Evolutionary conservation across 1,140 invertebrate species (phyloP), one percentile per base, ranked within the genome.

Genomic region (Melipona quadrifasciata): DNA sequence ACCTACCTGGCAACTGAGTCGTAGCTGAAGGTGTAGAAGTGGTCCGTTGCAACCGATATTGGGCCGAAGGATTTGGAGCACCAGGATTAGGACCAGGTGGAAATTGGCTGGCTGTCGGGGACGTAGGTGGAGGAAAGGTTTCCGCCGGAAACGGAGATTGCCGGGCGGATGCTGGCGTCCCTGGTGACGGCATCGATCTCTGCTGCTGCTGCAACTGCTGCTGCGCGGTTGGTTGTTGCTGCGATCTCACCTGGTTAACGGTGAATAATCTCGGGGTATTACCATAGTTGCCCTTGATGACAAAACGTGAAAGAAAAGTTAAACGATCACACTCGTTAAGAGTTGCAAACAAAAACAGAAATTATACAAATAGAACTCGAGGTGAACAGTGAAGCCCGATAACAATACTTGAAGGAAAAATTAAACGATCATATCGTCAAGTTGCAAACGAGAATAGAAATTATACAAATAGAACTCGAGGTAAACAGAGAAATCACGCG

Each of bases 1-100:
- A 78, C 57, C 93, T 95, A 96, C 96, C 96, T 95, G 96, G 96
- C 93, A 97, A 94, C 93, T 97, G 96, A 87, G 96, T 96, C 64
- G 96, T 96, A 70, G 96, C 95, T 83, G 96, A 95, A 24, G 96
- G 96, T 67, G 96, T 95, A 90, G 96, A 96, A 65, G 96, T 95
- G 80, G 96, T 95, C 72, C 96, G 95, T 90, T 96, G 96, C 84
- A 96, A 92, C 84, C 96, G 94, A 92, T 96, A 94, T 90, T 96
- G 96, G 70, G 92, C 92, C 90, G 95, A 93, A 92, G 95, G 91
- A 92, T 95, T 94, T 92, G 95, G 90, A 92, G 93, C 91, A 72
- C 91, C 93, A 70, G 95, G 93, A 83, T 95, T 96, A 51, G 96
- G 95, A 47, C 95, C 94, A 58, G 95, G 95, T 91, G 95, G 93